A percentile compares a stretch with the other conserved stretches of the same genome.
Conservation (phyloP, 1,140 invertebrate genomes). For the Euura lappo region DNA sequence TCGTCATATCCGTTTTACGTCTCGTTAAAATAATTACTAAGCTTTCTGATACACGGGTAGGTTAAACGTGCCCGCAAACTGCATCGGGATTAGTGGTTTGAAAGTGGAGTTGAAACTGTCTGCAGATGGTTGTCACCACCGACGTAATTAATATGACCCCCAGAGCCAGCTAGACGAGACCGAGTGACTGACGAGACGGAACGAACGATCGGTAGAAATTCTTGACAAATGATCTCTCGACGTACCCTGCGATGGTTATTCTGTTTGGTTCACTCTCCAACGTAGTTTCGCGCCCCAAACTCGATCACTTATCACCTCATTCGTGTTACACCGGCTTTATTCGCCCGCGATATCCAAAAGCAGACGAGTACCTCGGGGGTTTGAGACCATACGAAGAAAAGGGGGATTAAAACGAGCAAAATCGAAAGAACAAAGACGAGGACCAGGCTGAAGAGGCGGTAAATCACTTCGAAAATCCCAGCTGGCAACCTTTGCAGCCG, state of each 20-base stretch:
- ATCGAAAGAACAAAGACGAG: too few species aligned
- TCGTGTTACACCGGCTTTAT: too few species aligned
- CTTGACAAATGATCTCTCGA: background rate
- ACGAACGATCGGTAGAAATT: background rate
- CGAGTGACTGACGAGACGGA: constrained; percentile 1
- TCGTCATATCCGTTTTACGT: background rate
- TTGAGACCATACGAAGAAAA: too few species aligned
- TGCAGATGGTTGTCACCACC: background rate
- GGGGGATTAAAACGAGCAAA: too few species aligned
- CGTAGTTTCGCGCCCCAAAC: background rate
- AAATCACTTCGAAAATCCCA: too few species aligned
- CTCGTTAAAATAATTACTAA: background rate
- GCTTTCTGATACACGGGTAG: background rate
- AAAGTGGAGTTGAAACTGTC: background rate
- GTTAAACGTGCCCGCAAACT: background rate
- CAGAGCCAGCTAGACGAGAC: background rate
- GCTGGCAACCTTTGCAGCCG: too few species aligned
- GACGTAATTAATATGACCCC: background rate
- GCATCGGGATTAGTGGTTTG: background rate
- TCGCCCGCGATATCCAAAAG: too few species aligned
- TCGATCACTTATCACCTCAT: too few species aligned
- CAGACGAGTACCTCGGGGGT: too few species aligned
- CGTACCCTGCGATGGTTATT: background rate
- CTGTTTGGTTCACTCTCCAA: background rate
- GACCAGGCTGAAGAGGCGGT: too few species aligned